Percentiles rank a stretch among this genome's conserved stretches.
Conservation (phyloP, 2,113 vertebrate species). For the Lynx canadensis region DNA sequence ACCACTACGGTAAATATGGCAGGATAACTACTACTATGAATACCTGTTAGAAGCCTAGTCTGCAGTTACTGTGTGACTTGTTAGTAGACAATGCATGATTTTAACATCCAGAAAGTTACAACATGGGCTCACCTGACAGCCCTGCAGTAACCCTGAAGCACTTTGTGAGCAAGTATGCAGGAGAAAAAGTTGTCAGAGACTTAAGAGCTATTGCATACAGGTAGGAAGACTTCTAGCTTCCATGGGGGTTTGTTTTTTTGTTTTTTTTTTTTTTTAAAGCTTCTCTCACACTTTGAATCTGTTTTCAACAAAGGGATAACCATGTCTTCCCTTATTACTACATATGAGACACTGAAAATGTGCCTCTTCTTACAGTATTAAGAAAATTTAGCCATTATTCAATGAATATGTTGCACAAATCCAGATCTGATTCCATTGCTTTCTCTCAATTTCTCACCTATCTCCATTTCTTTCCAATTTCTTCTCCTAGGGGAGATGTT, state of each 20-base stretch:
- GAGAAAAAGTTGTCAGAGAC: background rate
- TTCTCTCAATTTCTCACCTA: slow-evolving; percentile 39
- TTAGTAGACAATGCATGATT: background rate
- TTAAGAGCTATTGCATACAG: background rate
- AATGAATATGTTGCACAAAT: background rate
- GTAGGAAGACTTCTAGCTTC: background rate
- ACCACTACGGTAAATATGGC: background rate
- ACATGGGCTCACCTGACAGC: background rate
- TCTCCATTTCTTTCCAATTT: slow-evolving; percentile 2
- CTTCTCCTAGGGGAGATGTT: slow-evolving; percentile 13
- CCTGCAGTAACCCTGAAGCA: background rate
- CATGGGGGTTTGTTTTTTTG: background rate
- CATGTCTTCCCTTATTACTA: background rate
- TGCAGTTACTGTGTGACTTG: background rate
- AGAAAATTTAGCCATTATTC: slow-evolving; percentile 9
- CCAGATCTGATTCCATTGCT: background rate
- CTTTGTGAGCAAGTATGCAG: background rate
- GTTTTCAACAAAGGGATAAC: slow-evolving; percentile 27
- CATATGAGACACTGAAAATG: background rate
- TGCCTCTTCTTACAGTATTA: background rate
- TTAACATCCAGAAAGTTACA: background rate
- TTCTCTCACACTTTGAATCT: slow-evolving; percentile 3
- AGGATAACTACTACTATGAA: background rate
- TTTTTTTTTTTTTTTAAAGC: background rate
- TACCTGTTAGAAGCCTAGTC: background rate